Evolutionary conservation across 1,140 invertebrate genomes (phyloP).

Genomic region (Bradysia coprophila): DNA sequence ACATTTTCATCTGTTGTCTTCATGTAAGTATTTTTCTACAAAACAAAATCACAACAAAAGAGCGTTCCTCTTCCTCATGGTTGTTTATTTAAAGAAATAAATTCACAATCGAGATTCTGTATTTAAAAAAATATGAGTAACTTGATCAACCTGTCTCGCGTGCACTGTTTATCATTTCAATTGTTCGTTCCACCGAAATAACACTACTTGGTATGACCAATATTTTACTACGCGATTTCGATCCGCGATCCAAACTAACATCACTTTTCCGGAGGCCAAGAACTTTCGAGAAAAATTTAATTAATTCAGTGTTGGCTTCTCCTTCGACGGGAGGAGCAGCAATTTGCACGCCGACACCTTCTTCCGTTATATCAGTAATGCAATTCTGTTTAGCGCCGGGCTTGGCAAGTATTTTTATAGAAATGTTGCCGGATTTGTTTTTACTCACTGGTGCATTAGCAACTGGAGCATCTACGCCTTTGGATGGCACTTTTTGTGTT

Average conservation of each 20-base stretch:
- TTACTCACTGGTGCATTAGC: conserved; percentile 21
- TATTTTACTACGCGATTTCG: conserved; percentile 21
- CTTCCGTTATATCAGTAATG: conserved; percentile 36
- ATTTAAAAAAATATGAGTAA: too few species aligned
- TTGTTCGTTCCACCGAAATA: conserved; percentile 11
- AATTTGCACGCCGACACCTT: conserved; percentile 39
- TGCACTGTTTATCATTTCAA: conserved; percentile 11
- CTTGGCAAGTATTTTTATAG: conserved; percentile 50
- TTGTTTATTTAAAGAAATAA: too few species aligned
- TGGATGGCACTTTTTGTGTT: too few species aligned
- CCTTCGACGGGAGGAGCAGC: conserved; percentile 58
- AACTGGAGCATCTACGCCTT: neutral
- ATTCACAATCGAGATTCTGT: too few species aligned
- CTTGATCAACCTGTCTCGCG: neutral
- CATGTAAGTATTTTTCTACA: too few species aligned
- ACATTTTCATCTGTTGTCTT: too few species aligned
- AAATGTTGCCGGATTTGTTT: conserved; percentile 39
- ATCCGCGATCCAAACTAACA: conserved; percentile 35
- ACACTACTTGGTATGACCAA: conserved; percentile 18
- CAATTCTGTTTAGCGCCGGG: conserved; percentile 55
- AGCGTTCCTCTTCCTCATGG: too few species aligned
- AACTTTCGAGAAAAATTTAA: conserved; percentile 48
- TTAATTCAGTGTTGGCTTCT: conserved; percentile 55
- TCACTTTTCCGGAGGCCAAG: conserved; percentile 48
- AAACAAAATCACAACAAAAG: too few species aligned